These are phyloP conservation scores for Pycnomerus fuliginosus DNA, from an alignment of 2,888 invertebrate species.

Conservation along the genomic window DNA sequence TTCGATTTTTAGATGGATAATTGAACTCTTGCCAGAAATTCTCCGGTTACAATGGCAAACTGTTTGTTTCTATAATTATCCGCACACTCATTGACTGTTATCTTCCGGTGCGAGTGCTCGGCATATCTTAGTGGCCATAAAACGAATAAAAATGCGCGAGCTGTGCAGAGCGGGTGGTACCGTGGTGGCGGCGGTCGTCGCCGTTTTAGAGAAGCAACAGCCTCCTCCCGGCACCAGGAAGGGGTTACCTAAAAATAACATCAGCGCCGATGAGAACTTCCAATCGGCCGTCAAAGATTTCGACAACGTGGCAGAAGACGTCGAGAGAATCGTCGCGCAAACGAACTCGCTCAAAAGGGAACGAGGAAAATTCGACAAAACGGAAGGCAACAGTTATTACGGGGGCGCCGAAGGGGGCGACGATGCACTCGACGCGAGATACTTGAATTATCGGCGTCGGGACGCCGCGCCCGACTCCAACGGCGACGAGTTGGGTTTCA, in stretches of 20 bases:
- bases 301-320: conserved; percentile 48
- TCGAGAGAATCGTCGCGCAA: conserved; percentile 41
- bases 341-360: conserved; percentile 30
- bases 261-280: conserved; percentile 40
- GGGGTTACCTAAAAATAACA: conserved; percentile 37
- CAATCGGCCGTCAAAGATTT: conserved; percentile 49
- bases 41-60: too few species aligned
- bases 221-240: conserved; percentile 23
- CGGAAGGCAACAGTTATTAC: conserved; percentile 19
- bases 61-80: too few species aligned
- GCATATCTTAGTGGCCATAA: too few species aligned
- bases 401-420: conserved; percentile 18
- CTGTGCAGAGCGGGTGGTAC: conserved; percentile 51
- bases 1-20: too few species aligned
- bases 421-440: conserved; percentile 10
- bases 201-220: conserved; percentile 52
- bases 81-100: too few species aligned
- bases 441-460: conserved; percentile 14
- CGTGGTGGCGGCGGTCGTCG: conserved; percentile 62
- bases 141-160: conserved; percentile 40
- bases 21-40: too few species aligned
- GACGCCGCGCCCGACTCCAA: conserved; percentile 5
- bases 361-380: conserved; percentile 22
- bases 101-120: too few species aligned
- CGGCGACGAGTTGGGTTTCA: conserved; percentile 22